Evolutionary conservation across 2,113 vertebrate genomes (phyloP), one percentile per base, ranked within the genome.

Genomic region (Cyprinodon variegatus): DNA sequence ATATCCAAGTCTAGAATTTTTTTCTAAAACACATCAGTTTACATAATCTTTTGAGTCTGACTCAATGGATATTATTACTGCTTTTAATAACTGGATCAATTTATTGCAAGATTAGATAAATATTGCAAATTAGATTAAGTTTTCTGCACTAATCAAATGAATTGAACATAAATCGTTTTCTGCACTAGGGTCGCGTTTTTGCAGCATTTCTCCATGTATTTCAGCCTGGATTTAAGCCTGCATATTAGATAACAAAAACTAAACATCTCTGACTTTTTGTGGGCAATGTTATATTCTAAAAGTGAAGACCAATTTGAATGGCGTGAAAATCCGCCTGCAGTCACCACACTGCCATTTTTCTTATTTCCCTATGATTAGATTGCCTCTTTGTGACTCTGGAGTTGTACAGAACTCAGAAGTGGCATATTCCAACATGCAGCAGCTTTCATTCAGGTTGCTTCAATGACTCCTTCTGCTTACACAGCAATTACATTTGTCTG

Each of bases 361-460:
- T 29, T 74, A 81, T 83, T 72, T 48, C 69, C 68, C 72, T 84
- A 61, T 81, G 76, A 88, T 88, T 74, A 79, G 78, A 82, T 61
- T 50, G 67, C 70, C 72, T 65, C 80, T 61, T 74, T 84, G 12
- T 65, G 67, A 74, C 72, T 79, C 67, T 43, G 29, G 65, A 68
- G 78, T 84, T 74, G 84, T 85, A 90, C 80, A 75, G 78, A 74
- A 88, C 80, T 76, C 70, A 53, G 68, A 75, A 74, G 60, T 73
- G 69, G 84, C 81, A 81, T 90, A 87, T 88, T 78, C 71, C 72
- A 88, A 83, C 88, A 80, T 82, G 76, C 86, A 91, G 88, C 83
- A 85, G 85, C 83, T 90, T 90, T 93, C 82, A 90, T 86, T 91
- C 85, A 90, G 67, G 72, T 72, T 80, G 53, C 79, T 76, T 83